A percentile compares a stretch with the other conserved stretches of the same genome.
Conservation (phyloP, 2,113 vertebrate species). For the Aleadryas rufinucha region DNA sequence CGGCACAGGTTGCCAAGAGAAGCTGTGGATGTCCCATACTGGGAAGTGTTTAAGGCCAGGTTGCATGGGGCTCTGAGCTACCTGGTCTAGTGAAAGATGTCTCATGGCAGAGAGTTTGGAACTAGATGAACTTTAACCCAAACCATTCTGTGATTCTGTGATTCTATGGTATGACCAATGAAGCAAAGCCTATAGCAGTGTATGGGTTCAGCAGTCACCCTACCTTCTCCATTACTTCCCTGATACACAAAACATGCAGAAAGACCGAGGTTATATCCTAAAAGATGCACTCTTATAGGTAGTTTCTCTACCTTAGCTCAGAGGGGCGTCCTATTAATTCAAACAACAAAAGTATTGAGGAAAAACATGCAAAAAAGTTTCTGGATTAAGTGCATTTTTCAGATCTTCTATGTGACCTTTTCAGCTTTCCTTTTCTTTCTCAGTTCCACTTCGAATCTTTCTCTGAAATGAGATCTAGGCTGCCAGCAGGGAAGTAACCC, state of each 20-base stretch:
- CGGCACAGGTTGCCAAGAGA: neutral
- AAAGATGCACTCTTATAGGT: neutral
- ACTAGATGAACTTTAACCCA: neutral
- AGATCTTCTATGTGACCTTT: neutral
- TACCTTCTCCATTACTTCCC: neutral
- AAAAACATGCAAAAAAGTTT: neutral
- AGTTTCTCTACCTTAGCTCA: neutral
- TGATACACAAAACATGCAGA: neutral
- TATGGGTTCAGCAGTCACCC: neutral
- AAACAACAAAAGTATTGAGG: neutral
- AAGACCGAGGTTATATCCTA: neutral
- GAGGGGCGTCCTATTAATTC: neutral
- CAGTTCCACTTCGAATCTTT: neutral
- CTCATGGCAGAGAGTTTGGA: neutral
- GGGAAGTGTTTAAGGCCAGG: neutral
- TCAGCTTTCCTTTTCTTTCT: neutral
- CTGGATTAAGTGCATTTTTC: neutral
- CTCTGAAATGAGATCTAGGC: neutral
- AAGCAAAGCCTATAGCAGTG: neutral
- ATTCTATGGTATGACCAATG: neutral
- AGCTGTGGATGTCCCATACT: neutral
- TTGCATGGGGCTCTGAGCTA: neutral
- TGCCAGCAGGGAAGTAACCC: constrained; percentile 35
- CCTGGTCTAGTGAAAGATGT: neutral
- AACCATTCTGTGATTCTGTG: neutral